A percentile compares a stretch with the other conserved stretches of the same genome.
Evolutionary conservation across 2,888 invertebrate species (phyloP).

Genomic region (Torymus auratus): DNA sequence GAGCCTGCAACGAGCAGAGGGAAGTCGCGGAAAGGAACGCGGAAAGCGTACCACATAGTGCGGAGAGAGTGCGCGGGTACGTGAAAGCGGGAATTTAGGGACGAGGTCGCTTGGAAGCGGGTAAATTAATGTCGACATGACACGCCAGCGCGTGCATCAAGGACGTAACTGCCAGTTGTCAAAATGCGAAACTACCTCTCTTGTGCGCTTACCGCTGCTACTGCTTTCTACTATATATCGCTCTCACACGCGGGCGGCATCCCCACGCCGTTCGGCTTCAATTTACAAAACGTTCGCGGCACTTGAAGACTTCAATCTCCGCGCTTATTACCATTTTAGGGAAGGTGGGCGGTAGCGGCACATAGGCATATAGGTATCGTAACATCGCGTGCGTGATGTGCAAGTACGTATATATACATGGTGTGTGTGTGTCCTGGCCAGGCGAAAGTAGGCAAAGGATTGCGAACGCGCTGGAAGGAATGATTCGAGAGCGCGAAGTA

Average conservation of each 20-base stretch:
- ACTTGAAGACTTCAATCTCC: slow-evolving; percentile 46
- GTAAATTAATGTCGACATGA: slow-evolving; percentile 66
- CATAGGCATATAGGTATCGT: not conserved
- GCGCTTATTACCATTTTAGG: slow-evolving; percentile 52
- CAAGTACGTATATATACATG: no score
- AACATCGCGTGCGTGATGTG: not conserved
- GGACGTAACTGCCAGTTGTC: slow-evolving; percentile 70
- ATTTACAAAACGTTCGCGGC: slow-evolving; percentile 56
- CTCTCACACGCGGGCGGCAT: slow-evolving; percentile 1
- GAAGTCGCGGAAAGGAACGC: slow-evolving; percentile 24
- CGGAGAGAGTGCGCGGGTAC: not conserved
- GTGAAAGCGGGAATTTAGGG: not conserved
- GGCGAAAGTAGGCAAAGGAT: no score
- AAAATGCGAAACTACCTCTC: slow-evolving; percentile 67
- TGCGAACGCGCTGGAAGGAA: not conserved
- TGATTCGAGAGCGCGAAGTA: slow-evolving; percentile 49
- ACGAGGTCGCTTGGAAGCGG: slow-evolving; percentile 7
- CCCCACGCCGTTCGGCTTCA: slow-evolving; percentile 44
- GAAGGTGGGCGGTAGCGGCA: not conserved
- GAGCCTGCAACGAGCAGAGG: not conserved
- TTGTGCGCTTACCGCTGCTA: no score
- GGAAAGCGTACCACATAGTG: not conserved
- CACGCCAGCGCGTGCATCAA: slow-evolving; percentile 69
- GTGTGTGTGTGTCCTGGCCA: no score
- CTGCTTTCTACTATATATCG: no score